These are phyloP conservation scores for Dione vanillae DNA, from an alignment of 2,888 invertebrate genomes.

Conservation along the genomic window DNA sequence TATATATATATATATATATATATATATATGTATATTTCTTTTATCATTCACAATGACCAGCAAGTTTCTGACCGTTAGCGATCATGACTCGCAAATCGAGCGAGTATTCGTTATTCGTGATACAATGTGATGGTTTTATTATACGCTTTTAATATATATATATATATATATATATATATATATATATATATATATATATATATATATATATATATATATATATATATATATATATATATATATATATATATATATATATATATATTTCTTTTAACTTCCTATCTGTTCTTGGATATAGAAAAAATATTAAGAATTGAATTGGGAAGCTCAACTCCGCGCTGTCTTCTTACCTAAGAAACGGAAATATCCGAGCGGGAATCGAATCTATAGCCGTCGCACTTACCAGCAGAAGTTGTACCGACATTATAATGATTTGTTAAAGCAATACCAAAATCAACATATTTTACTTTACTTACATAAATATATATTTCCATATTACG, in stretches of 20 bases:
- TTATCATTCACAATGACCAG: slow-evolving; percentile 37
- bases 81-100: slow-evolving; percentile 41
- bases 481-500: neutral
- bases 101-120: slow-evolving; percentile 40
- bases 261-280: too few species aligned
- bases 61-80: slow-evolving; percentile 41
- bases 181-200: neutral
- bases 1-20: neutral
- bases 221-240: slow-evolving; percentile 1
- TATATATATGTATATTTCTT: slow-evolving; percentile 13
- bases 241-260: slow-evolving; percentile 1
- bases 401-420: neutral
- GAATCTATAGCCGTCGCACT: neutral
- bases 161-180: slow-evolving; percentile 1
- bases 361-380: neutral
- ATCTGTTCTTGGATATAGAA: too few species aligned
- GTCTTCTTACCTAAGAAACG: too few species aligned
- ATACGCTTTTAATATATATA: slow-evolving; percentile 33
- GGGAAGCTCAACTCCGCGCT: too few species aligned
- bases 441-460: too few species aligned
- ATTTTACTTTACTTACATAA: neutral
- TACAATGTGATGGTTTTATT: slow-evolving; percentile 36
- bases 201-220: slow-evolving; percentile 1
- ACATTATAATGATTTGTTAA: too few species aligned
- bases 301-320: too few species aligned